These are phyloP conservation scores for Uromys caudimaculatus DNA, from an alignment of 2,797 vertebrate species.

Conservation along the genomic window DNA sequence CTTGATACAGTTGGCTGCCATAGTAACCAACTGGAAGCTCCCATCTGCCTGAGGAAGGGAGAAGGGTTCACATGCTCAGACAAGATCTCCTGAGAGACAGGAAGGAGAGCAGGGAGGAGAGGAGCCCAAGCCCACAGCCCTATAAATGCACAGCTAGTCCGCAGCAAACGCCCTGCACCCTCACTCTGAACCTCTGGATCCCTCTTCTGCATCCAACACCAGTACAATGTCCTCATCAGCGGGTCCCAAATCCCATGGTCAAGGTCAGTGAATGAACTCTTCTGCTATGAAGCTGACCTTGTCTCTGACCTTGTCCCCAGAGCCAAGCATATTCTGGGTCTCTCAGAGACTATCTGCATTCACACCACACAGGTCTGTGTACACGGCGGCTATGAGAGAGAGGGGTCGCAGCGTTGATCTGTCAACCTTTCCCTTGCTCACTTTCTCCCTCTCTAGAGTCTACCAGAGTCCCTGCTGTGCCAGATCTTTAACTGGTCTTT, in stretches of 20 bases:
- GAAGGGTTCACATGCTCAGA: background rate
- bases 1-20: conserved; percentile 17
- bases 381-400: background rate
- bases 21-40: background rate
- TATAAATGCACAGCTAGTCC: conserved; percentile 30
- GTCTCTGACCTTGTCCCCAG: background rate
- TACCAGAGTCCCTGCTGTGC: background rate
- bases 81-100: background rate
- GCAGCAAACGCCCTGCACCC: background rate
- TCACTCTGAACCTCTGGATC: background rate
- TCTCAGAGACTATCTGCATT: background rate
- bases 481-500: background rate
- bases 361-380: background rate
- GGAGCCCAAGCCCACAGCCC: background rate
- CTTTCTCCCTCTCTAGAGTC: background rate
- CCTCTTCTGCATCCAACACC: background rate
- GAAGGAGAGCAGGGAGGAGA: background rate
- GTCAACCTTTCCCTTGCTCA: background rate
- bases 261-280: conserved; percentile 61
- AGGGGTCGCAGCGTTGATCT: background rate
- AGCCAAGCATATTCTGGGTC: background rate
- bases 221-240: background rate
- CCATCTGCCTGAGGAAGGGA: background rate
- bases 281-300: background rate
- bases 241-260: background rate